A percentile compares a stretch with the other conserved stretches of the same genome.
Conservation (phyloP, 1,140 invertebrate genomes). For the Pogonus chalceus region DNA sequence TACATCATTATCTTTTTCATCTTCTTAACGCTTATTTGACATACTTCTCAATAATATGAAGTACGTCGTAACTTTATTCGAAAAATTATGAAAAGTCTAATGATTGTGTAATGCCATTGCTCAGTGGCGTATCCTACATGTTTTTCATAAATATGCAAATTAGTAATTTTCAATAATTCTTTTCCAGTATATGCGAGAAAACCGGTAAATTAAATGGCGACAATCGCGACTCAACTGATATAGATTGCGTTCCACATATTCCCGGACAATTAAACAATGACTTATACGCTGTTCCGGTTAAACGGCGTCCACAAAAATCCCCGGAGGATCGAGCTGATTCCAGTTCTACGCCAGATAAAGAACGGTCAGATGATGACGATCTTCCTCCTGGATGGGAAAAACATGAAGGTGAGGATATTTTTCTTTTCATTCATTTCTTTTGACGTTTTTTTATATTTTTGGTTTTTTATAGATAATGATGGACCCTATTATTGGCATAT, state of each 20-base stretch:
- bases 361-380: conserved; percentile 38
- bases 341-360: conserved; percentile 34
- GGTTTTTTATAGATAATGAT: conserved; percentile 68
- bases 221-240: conserved; percentile 43
- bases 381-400: conserved; percentile 85
- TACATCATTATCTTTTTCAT: too few relatives aligned
- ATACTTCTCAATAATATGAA: too few relatives aligned
- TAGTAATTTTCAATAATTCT: conserved; percentile 10
- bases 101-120: too few relatives aligned
- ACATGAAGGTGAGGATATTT: conserved; percentile 72
- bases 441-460: conserved; percentile 2
- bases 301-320: conserved; percentile 44
- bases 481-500: conserved; percentile 98
- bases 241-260: conserved; percentile 50
- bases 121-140: too few relatives aligned
- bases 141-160: too few relatives aligned
- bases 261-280: conserved; percentile 61
- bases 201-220: conserved; percentile 32
- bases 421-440: neutral
- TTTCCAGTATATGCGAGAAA: conserved; percentile 47
- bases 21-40: too few relatives aligned
- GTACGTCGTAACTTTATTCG: too few relatives aligned
- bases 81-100: too few relatives aligned
- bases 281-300: conserved; percentile 64
- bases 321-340: conserved; percentile 32